phyloP scores from a whole-genome alignment of 2,113 vertebrate genomes.

The Ifrita kowaldi region DNA sequence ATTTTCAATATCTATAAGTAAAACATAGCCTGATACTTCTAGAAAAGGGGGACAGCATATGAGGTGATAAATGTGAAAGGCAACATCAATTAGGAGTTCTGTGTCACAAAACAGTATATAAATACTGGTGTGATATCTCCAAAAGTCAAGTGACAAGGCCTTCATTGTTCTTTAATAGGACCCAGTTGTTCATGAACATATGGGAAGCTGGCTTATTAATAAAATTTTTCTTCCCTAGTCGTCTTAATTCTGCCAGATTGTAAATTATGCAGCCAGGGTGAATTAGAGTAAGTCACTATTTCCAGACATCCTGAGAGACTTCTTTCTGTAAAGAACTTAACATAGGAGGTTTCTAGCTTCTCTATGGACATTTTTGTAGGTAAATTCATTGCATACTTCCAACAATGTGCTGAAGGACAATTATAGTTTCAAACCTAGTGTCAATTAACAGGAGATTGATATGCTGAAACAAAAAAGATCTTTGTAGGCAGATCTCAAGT shows the following conservation, averaged over 20 bases:
- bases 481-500: background rate
- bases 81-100: background rate
- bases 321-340: background rate
- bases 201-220: conserved; percentile 40
- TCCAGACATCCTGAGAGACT: background rate
- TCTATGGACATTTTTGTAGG: background rate
- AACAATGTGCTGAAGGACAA: background rate
- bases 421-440: background rate
- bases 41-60: background rate
- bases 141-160: conserved; percentile 56
- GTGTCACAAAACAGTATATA: conserved; percentile 31
- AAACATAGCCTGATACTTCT: background rate
- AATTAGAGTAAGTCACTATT: background rate
- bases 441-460: background rate
- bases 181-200: conserved; percentile 41
- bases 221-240: conserved; percentile 38
- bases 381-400: background rate
- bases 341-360: background rate
- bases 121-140: conserved; percentile 45
- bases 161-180: conserved; percentile 66
- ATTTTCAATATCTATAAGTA: background rate
- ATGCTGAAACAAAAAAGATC: background rate
- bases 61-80: conserved; percentile 6
- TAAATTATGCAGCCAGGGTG: conserved; percentile 1
- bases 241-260: background rate